Evolutionary conservation across 2,888 invertebrate species (phyloP).

Genomic region (Lasioglossum figueresi): DNA sequence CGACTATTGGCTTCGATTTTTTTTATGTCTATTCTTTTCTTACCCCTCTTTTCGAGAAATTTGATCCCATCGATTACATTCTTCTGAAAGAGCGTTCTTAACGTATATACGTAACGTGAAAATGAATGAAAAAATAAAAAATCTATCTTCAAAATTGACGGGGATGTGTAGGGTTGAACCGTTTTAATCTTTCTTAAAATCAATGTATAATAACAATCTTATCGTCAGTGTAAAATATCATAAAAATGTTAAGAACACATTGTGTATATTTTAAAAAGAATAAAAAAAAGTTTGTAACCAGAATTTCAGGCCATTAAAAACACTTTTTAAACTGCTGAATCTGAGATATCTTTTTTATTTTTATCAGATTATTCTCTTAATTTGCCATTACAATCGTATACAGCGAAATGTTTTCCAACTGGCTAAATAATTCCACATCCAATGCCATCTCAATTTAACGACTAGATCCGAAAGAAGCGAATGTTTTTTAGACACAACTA

Average conservation of each 20-base stretch:
- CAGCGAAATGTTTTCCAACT: background rate
- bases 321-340: too few species aligned
- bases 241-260: too few species aligned
- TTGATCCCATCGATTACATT: background rate
- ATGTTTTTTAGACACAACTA: background rate
- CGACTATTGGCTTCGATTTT: slow-evolving; percentile 65
- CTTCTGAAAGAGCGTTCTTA: too few species aligned
- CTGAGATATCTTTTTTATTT: too few species aligned
- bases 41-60: background rate
- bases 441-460: background rate
- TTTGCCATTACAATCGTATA: background rate
- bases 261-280: too few species aligned
- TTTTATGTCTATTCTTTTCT: slow-evolving; percentile 35
- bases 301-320: too few species aligned
- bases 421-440: background rate
- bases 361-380: background rate
- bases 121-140: too few species aligned
- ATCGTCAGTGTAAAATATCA: too few species aligned
- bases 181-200: background rate
- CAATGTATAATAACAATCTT: background rate
- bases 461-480: background rate
- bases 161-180: background rate
- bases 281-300: too few species aligned
- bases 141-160: too few species aligned
- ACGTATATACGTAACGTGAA: too few species aligned